A percentile compares a stretch with the other conserved stretches of the same genome.
Conservation (phyloP, 2,888 invertebrate species). For the Spatulosminthurus flaviceps region DNA sequence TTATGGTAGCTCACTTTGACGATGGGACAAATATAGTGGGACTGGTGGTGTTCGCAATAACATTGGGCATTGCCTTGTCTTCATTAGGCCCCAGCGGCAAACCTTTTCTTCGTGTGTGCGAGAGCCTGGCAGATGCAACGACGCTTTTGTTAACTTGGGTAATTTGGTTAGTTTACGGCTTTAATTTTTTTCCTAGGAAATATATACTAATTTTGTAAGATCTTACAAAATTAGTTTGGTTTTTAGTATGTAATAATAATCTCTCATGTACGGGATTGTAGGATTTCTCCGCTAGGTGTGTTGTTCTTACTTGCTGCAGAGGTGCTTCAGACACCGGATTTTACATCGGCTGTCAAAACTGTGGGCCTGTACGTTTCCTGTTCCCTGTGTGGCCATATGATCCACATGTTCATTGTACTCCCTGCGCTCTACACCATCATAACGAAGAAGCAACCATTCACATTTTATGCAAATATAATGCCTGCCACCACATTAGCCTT, state of each 20-base stretch:
- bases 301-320: slow-evolving; percentile 89
- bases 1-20: slow-evolving; percentile 76
- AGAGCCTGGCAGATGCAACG: neutral
- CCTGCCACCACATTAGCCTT: slow-evolving; percentile 96
- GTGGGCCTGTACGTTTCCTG: slow-evolving; percentile 93
- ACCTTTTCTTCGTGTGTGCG: neutral
- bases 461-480: slow-evolving; percentile 81
- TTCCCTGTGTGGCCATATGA: slow-evolving; percentile 84
- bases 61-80: neutral
- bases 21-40: slow-evolving; percentile 85
- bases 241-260: too few relatives aligned
- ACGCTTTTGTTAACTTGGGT: neutral
- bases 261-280: slow-evolving; percentile 65
- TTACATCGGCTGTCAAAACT: slow-evolving; percentile 82
- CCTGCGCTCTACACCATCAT: slow-evolving; percentile 85
- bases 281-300: slow-evolving; percentile 89
- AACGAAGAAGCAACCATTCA: slow-evolving; percentile 83
- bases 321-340: slow-evolving; percentile 87
- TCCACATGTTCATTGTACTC: slow-evolving; percentile 91
- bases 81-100: neutral
- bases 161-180: neutral
- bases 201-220: too few relatives aligned
- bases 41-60: slow-evolving; percentile 79
- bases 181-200: too few relatives aligned
- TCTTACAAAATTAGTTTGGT: neutral